These are phyloP conservation scores for Paralichthys olivaceus DNA, from an alignment of 2,113 vertebrate genomes.

Conservation along the genomic window DNA sequence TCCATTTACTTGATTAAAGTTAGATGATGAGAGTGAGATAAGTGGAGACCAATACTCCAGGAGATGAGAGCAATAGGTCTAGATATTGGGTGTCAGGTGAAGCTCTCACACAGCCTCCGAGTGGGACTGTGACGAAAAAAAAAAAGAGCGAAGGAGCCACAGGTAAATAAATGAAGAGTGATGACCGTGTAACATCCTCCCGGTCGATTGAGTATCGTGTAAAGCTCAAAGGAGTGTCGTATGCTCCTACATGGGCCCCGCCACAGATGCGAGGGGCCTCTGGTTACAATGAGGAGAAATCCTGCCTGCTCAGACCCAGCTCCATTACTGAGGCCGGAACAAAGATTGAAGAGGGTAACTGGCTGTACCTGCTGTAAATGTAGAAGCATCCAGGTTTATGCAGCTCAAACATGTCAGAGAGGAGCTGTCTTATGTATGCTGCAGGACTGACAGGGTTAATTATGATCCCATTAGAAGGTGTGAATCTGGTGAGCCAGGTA, in stretches of 20 bases:
- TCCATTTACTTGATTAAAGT: slow-evolving; percentile 87
- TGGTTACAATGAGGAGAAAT: slow-evolving; percentile 79
- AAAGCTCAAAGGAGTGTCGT: slow-evolving; percentile 77
- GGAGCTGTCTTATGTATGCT: slow-evolving; percentile 58
- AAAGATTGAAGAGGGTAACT: slow-evolving; percentile 64
- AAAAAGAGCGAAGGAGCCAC: slow-evolving; percentile 63
- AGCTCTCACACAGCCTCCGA: slow-evolving; percentile 47
- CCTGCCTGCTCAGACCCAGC: slow-evolving; percentile 61
- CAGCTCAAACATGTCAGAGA: slow-evolving; percentile 53
- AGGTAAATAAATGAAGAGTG: slow-evolving; percentile 85
- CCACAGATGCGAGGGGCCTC: slow-evolving; percentile 69
- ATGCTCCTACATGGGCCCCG: slow-evolving; percentile 59
- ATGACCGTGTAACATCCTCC: slow-evolving; percentile 76
- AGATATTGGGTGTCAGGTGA: slow-evolving; percentile 80
- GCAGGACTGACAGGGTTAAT: slow-evolving; percentile 55
- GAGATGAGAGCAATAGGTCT: slow-evolving; percentile 79
- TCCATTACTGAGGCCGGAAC: slow-evolving; percentile 73
- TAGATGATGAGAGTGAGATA: slow-evolving; percentile 83
- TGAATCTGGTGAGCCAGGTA: slow-evolving; percentile 41
- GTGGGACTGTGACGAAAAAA: slow-evolving; percentile 50
- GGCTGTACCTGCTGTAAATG: slow-evolving; percentile 53
- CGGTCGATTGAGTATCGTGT: slow-evolving; percentile 80
- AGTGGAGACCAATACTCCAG: slow-evolving; percentile 77
- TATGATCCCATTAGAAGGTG: slow-evolving; percentile 51
- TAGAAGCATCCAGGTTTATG: slow-evolving; percentile 66